Evolutionary conservation across 2,797 vertebrate genomes (phyloP).

Genomic region (Pangasius sanitwongsei): DNA sequence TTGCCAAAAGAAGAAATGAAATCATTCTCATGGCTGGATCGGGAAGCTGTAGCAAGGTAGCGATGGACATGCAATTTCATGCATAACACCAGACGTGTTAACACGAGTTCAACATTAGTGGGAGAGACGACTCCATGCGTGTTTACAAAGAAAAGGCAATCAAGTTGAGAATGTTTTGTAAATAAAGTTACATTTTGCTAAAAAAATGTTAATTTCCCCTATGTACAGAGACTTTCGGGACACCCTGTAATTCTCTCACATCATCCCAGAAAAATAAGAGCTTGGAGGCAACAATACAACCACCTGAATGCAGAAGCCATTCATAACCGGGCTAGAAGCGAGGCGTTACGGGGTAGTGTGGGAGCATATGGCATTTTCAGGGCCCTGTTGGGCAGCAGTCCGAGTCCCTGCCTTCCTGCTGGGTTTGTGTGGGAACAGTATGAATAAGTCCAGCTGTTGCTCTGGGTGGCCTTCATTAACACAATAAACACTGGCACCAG

Average conservation of each 20-base stretch:
- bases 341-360: conserved; percentile 60
- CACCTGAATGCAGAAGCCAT: not conserved
- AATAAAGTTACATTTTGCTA: too few species aligned
- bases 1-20: too few species aligned
- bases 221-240: too few species aligned
- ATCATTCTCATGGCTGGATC: too few species aligned
- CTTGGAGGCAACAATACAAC: not conserved
- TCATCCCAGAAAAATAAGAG: not conserved
- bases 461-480: conserved; percentile 76
- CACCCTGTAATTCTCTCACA: not conserved
- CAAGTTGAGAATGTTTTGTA: too few species aligned
- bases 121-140: too few species aligned
- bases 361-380: conserved; percentile 73
- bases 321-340: not conserved
- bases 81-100: too few species aligned
- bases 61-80: too few species aligned
- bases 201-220: too few species aligned
- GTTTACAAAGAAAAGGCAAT: too few species aligned
- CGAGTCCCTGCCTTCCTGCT: conserved; percentile 61
- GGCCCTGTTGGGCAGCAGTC: conserved; percentile 61
- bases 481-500: conserved; percentile 74
- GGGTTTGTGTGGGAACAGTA: conserved; percentile 68
- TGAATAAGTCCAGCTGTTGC: conserved; percentile 70
- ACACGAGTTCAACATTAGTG: too few species aligned
- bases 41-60: too few species aligned